Conservation (phyloP, 1,140 invertebrate species). For the Steinernema feltiae region DNA sequence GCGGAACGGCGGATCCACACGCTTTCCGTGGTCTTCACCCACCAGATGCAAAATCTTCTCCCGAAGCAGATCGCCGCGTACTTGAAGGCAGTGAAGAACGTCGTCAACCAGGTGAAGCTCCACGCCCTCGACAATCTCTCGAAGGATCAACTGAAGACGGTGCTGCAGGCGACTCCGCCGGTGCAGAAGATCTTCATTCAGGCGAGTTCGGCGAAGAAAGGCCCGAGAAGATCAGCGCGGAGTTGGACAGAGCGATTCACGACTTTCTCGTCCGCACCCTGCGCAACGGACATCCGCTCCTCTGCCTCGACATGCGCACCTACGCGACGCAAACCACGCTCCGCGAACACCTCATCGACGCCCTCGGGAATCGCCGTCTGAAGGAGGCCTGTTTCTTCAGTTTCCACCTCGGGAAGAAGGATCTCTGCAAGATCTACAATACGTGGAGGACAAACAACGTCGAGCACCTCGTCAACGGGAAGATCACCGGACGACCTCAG, state of each 20-base stretch:
- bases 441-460: not conserved
- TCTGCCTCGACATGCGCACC: not conserved
- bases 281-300: not conserved
- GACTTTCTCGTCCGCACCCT: not conserved
- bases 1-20: not conserved
- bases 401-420: not conserved
- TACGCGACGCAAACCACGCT: not conserved
- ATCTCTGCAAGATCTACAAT: not conserved
- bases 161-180: not conserved
- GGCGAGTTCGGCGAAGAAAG: not conserved
- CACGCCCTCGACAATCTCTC: not conserved
- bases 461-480: not conserved
- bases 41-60: not conserved
- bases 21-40: not conserved
- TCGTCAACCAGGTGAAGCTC: not conserved
- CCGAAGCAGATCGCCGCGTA: not conserved
- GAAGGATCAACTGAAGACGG: not conserved
- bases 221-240: not conserved
- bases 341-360: not conserved
- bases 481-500: not conserved
- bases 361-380: not conserved
- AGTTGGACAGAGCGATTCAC: not conserved
- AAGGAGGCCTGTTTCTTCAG: not conserved
- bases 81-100: not conserved
- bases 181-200: not conserved